Evolutionary conservation across 2,113 vertebrate genomes (phyloP), one percentile per base, ranked within the genome.

Genomic region (Dicaeum eximium): DNA sequence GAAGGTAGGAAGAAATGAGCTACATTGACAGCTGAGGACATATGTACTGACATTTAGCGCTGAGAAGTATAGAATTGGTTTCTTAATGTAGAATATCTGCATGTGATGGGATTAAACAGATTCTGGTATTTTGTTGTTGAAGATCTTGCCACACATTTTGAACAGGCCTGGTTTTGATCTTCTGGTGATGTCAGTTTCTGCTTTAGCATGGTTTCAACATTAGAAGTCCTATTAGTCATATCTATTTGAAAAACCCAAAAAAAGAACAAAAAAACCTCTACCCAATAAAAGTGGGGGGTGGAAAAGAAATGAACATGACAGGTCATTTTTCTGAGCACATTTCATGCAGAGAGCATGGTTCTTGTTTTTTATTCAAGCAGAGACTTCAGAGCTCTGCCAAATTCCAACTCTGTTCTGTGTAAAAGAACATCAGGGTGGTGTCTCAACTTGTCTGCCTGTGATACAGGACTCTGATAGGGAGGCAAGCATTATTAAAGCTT

Each of bases 401-500:
- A 70, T 77, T 90, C 58, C 87, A 54, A 54, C 57, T 60, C 91
- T 95, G 51, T 86, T 95, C 60, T 82, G 51, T 92, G 81, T 47
- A 35, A 87, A 48, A 74, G 75, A 89, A 89, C 8, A 20, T 85
- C 53, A 72, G 74, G 79, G 64, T 73, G 44, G 33, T 96, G 96
- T 82, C 67, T 94, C 47, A 66, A 91, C 96, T 97, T 96, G 93
- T 51, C 60, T 86, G 71, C 40, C 44, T 77, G 19, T n/a, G 88
- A 91, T 93, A 80, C 31, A 93, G 85, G 44, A 44, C 62, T 57
- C 45, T 85, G 91, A 95, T 96, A 94, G 71, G 23, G 54, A 94
- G 20, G 44, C 54, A 88, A 51, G 85, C 4, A 1, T 72, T 91
- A 93, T 92, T 94, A 94, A 91, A 93, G 58, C 79, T 95, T 96